Percentiles rank a stretch among this genome's conserved stretches.
phyloP scores from a whole-genome alignment of 2,888 invertebrate species.

The Strigamia maritima region DNA sequence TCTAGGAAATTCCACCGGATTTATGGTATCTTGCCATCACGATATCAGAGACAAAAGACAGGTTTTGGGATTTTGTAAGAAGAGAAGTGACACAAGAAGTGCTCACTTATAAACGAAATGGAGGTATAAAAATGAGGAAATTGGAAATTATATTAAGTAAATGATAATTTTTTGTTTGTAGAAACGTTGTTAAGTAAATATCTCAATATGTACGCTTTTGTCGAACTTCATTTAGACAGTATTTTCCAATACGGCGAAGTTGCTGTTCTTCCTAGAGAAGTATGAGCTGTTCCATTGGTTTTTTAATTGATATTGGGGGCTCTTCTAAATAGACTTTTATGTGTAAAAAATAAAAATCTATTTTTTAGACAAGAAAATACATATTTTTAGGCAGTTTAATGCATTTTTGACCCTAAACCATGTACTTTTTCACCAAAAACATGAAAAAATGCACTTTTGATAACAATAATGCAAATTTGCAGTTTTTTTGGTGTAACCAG shows the following conservation, averaged over 20 bases:
- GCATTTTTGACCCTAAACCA: no score
- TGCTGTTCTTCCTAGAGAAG: slow-evolving; percentile 52
- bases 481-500: no score
- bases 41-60: slow-evolving; percentile 49
- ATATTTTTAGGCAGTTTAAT: no score
- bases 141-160: not conserved
- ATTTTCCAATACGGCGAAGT: slow-evolving; percentile 54
- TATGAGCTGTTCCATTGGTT: no score
- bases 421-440: no score
- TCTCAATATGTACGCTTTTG: slow-evolving; percentile 50
- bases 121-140: slow-evolving; percentile 38
- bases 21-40: slow-evolving; percentile 52
- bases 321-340: no score
- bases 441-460: no score
- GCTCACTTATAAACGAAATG: slow-evolving; percentile 33
- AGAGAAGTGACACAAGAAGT: slow-evolving; percentile 46
- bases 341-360: no score
- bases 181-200: slow-evolving; percentile 51
- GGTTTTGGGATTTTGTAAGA: slow-evolving; percentile 49
- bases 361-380: no score
- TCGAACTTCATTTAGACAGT: slow-evolving; percentile 54
- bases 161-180: slow-evolving; percentile 33
- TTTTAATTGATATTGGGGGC: no score
- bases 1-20: slow-evolving; percentile 50
- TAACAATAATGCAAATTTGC: no score